Conservation (phyloP, 2,113 vertebrate species). For the Clarias batrachus region DNA sequence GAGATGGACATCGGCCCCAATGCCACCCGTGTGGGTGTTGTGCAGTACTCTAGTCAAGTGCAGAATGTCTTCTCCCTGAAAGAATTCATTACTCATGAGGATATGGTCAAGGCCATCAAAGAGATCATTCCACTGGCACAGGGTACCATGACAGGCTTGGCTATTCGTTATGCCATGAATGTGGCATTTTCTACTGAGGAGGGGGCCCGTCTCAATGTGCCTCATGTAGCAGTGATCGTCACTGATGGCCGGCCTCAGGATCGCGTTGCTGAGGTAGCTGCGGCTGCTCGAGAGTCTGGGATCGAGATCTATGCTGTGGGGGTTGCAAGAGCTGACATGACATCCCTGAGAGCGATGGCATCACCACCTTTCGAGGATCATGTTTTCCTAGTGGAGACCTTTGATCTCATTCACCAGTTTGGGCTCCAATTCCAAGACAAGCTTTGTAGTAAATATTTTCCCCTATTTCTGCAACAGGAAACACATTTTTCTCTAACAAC, state of each 20-base stretch:
- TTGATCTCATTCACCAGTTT: constrained; percentile 92
- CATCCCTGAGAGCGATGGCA: constrained; percentile 90
- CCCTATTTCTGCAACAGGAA: not conserved
- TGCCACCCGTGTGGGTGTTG: constrained; percentile 85
- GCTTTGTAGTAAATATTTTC: constrained; percentile 82
- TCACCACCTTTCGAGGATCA: constrained; percentile 88
- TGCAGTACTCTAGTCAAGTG: constrained; percentile 98
- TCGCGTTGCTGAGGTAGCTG: constrained; percentile 87
- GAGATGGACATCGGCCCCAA: constrained; percentile 84
- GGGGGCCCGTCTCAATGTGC: constrained; percentile 82
- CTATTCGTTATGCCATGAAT: constrained; percentile 91
- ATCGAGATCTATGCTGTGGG: constrained; percentile 95
- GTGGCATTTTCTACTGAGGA: constrained; percentile 82
- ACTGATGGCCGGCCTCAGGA: constrained; percentile 95
- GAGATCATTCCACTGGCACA: constrained; percentile 88
- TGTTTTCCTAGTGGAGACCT: constrained; percentile 93
- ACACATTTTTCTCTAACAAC: not conserved
- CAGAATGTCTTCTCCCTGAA: constrained; percentile 91
- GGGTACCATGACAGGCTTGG: constrained; percentile 96
- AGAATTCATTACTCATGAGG: constrained; percentile 70
- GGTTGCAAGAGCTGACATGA: constrained; percentile 90
- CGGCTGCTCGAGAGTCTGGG: constrained; percentile 83
- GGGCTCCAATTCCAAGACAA: constrained; percentile 92
- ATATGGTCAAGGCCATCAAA: constrained; percentile 88
- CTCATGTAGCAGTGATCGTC: constrained; percentile 87